Evolutionary conservation across 2,797 vertebrate genomes (phyloP), one percentile per base, ranked within the genome.

Genomic region (Pseudocheirus occidentalis): DNA sequence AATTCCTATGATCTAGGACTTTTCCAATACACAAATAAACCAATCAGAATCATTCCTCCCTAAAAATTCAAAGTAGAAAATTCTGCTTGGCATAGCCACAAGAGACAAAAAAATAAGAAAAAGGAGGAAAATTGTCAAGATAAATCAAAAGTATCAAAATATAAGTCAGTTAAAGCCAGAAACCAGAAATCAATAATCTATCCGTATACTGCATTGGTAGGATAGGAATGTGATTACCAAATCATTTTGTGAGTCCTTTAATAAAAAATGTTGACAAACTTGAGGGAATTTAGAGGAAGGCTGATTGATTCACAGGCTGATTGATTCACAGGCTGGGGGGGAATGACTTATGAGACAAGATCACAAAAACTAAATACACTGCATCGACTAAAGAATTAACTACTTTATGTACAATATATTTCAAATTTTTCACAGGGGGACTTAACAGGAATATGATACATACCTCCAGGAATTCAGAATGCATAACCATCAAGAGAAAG

Each of bases 401-500:
- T 55, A 81, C 55, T 94, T 31, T 31, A 94, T 94, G 29, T 89
- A 58, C 13, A 91, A 9, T 56, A n/a, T 12, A 87, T 28, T 14
- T 34, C 89, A 81, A 46, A 46, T 94, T 90, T 95, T 97, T 94
- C 10, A 56, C 58, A 95, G 55, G 66, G 31, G 89, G 27, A 96
- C 87, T 93, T 95, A 90, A 90, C 53, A 34, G 50, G 10, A 7
- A 89, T 53, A 94, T 0, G 53, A 95, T 59, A 95, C 57, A 95
- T 91, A 92, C 81, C 87, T 95, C 59, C 4, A 95, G 94, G 92
- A 96, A 58, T 94, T 95, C 59, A 90, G 94, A 97, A 92, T 92
- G 87, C 28, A 91, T 93, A 53, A 12, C n/a, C 90, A 53, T 11
- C 52, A 95, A 94, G 54, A 56, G 58, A 92, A 95, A 97, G 53